Percentiles rank a stretch among this genome's conserved stretches.
phyloP scores from a whole-genome alignment of 2,888 invertebrate genomes.

The Gnatocerus cornutus region DNA sequence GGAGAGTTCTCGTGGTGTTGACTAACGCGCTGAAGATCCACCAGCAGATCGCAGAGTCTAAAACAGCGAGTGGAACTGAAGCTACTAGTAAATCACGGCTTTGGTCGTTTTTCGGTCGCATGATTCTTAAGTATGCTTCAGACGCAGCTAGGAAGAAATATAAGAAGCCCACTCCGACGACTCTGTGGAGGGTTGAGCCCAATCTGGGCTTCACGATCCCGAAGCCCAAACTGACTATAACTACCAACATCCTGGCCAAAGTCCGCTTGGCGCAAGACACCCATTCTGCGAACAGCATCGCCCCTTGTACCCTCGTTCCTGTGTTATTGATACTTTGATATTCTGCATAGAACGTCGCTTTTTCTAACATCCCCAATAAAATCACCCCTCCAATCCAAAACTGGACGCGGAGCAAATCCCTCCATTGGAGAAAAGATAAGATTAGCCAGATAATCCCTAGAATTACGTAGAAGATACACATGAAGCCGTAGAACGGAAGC shows the following conservation, averaged over 20 bases:
- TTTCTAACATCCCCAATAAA: constrained; percentile 88
- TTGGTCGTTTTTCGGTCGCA: constrained; percentile 75
- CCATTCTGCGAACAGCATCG: constrained; percentile 90
- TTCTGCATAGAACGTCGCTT: constrained; percentile 93
- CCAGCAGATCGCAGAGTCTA: constrained; percentile 93
- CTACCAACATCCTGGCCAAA: constrained; percentile 92
- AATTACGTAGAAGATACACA: constrained; percentile 91
- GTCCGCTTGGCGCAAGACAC: constrained; percentile 94
- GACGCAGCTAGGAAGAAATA: constrained; percentile 90
- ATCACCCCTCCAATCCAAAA: constrained; percentile 97
- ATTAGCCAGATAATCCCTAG: constrained; percentile 88
- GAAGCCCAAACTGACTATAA: constrained; percentile 95
- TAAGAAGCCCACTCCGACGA: constrained; percentile 86
- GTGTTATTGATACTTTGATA: constrained; percentile 85
- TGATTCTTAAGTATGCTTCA: constrained; percentile 88
- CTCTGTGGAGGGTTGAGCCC: constrained; percentile 90
- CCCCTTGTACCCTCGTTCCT: constrained; percentile 78
- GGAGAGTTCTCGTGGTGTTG: constrained; percentile 90
- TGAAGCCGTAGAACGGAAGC: constrained; percentile 90
- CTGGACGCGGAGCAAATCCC: constrained; percentile 92
- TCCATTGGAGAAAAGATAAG: constrained; percentile 90
- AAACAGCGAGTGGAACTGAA: constrained; percentile 88
- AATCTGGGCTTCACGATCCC: constrained; percentile 96
- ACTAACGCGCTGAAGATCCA: constrained; percentile 93
- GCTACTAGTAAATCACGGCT: constrained; percentile 78